These are phyloP conservation scores for Napeogenes inachia DNA, from an alignment of 2,888 invertebrate species.

Conservation along the genomic window DNA sequence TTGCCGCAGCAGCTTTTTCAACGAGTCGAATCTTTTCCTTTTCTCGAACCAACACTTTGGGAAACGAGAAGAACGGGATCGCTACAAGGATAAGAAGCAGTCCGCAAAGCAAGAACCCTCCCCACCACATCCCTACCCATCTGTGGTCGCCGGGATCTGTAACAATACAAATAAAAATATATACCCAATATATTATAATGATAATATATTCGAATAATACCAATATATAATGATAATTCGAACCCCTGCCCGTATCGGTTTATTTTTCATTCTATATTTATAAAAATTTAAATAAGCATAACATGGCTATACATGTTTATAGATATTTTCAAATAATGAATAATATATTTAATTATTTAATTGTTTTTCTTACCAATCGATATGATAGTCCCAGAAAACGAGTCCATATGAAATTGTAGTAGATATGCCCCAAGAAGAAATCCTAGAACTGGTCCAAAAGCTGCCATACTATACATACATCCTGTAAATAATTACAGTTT, in stretches of 20 bases:
- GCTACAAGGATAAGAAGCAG: slow-evolving; percentile 89
- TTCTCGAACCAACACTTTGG: slow-evolving; percentile 86
- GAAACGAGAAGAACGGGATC: slow-evolving; percentile 95
- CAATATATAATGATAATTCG: too few relatives aligned
- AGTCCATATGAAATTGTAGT: slow-evolving; percentile 94
- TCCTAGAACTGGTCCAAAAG: slow-evolving; percentile 96
- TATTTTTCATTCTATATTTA: too few relatives aligned
- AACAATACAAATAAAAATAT: slow-evolving; percentile 30
- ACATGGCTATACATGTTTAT: too few relatives aligned
- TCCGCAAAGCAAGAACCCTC: slow-evolving; percentile 95
- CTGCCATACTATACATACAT: slow-evolving; percentile 97
- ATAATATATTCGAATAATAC: not conserved
- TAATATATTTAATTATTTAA: too few relatives aligned
- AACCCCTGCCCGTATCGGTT: too few relatives aligned
- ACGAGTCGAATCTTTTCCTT: slow-evolving; percentile 89
- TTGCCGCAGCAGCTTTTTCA: slow-evolving; percentile 80
- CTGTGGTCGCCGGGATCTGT: slow-evolving; percentile 88
- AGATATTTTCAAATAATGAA: too few relatives aligned
- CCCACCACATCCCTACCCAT: slow-evolving; percentile 98
- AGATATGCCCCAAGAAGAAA: slow-evolving; percentile 95
- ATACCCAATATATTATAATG: not conserved
- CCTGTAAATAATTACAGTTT: slow-evolving; percentile 69
- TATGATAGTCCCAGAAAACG: slow-evolving; percentile 84
- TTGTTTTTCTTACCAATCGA: slow-evolving; percentile 79
- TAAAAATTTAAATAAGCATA: too few relatives aligned